Conservation (phyloP, 2,113 vertebrate species). For the Dromaius novaehollandiae region DNA sequence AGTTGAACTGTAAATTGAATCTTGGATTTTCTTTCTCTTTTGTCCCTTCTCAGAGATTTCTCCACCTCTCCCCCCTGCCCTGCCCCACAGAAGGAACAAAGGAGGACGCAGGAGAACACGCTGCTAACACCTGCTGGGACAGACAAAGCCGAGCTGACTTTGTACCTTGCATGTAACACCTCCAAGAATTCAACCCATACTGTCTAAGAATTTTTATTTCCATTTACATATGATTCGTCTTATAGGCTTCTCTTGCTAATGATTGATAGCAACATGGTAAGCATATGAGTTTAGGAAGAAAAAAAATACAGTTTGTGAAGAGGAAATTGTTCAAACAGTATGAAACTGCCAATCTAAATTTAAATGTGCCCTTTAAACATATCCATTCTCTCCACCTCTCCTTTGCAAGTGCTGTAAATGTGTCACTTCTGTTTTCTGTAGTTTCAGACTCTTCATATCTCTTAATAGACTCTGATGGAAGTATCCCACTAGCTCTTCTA, state of each 20-base stretch:
- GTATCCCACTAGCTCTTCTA: neutral
- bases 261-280: neutral
- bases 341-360: slow-evolving; percentile 28
- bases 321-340: slow-evolving; percentile 3
- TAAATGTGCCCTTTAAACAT: slow-evolving; percentile 30
- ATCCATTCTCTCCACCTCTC: neutral
- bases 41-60: neutral
- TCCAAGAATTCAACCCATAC: neutral
- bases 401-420: slow-evolving; percentile 5
- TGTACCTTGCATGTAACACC: neutral
- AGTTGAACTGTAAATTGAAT: neutral
- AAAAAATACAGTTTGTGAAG: neutral
- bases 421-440: slow-evolving; percentile 38
- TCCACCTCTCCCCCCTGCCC: neutral
- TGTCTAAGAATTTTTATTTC: neutral
- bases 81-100: neutral
- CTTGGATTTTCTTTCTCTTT: neutral
- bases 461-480: slow-evolving; percentile 25
- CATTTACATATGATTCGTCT: neutral
- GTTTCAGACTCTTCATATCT: slow-evolving; percentile 26
- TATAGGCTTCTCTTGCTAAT: neutral
- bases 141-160: neutral
- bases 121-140: neutral
- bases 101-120: neutral
- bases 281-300: neutral